Base-by-base conservation (phyloP, 1,140 invertebrate species). In the Drosophila athabasca region DNA sequence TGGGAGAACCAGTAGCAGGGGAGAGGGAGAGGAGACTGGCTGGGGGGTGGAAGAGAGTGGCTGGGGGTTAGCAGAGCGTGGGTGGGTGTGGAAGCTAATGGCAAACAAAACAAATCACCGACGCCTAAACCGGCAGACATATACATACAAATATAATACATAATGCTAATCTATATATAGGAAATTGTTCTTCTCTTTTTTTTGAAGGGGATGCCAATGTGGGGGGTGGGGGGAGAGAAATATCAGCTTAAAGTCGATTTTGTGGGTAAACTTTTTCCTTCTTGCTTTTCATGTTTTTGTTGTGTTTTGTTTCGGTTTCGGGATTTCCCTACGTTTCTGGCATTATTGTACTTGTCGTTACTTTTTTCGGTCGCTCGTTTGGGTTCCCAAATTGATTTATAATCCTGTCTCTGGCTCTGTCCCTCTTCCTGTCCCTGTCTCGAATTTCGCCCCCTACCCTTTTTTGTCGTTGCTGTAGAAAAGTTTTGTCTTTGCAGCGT, bases 41-140 rank as follows among this genome's bases (percentile, higher is more conserved):
- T 19, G 13, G 35, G 35, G 31, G 29, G 24, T 5, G 1, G 7
- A 7, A 7, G 8, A 8, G 8, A 31, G 29, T 3, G 31, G 4
- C 9, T 35, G 8, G 29, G 29, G 11, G 35, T 2, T 11, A 3
- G 11, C 5, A 11, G 8, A 11, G 8, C 9, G 31, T 9, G 31
- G 31, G 11, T 11, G 11, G 35, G 11, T 4, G 35, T 39, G 35
- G 60, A 58, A 66, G 78, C 77, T 84, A 85, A 87, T 85, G 81
- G 82, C 81, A 85, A 87, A 76, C 82, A 85, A 84, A 85, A 87
- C 82, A 85, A 85, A 85, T 85, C 77, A 84, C 80, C 76, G 65
- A 76, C 81, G 72, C 72, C 72, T 67, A 75, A 59, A 51, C 61
- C 68, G 29, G 51, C 24, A 54, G 60, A 64, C 69, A 53, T 61